These are phyloP conservation scores for Xiphophorus maculatus DNA, from an alignment of 2,113 vertebrate genomes.

Conservation along the genomic window DNA sequence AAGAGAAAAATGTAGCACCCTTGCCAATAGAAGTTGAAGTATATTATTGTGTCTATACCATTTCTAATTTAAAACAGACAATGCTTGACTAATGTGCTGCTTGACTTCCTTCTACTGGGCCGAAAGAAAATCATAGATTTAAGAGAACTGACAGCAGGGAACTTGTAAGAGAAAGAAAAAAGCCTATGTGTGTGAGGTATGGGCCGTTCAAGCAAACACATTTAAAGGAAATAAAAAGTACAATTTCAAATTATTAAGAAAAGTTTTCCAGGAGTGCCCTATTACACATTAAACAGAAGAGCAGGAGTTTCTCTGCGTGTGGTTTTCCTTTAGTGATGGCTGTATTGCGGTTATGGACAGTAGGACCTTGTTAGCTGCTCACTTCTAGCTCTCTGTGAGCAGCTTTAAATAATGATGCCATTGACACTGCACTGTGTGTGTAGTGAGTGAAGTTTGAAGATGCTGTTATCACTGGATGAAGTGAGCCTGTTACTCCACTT, in stretches of 20 bases:
- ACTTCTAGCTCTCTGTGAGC: background rate
- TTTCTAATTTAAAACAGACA: no score
- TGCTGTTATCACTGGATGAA: slow-evolving; percentile 2
- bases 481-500: background rate
- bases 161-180: background rate
- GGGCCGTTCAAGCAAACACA: no score
- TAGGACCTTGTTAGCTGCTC: background rate
- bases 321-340: background rate
- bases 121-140: no score
- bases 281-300: background rate
- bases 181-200: background rate
- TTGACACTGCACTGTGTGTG: background rate
- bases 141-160: no score
- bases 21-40: no score
- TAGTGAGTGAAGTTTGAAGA: slow-evolving; percentile 5
- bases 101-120: no score
- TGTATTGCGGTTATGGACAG: background rate
- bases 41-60: no score
- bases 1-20: no score
- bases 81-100: no score
- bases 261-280: background rate
- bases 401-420: slow-evolving; percentile 24
- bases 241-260: background rate
- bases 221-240: background rate
- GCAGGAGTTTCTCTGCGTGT: background rate